These are phyloP conservation scores for Ameiurus melas DNA, from an alignment of 2,113 vertebrate species.

Conservation along the genomic window DNA sequence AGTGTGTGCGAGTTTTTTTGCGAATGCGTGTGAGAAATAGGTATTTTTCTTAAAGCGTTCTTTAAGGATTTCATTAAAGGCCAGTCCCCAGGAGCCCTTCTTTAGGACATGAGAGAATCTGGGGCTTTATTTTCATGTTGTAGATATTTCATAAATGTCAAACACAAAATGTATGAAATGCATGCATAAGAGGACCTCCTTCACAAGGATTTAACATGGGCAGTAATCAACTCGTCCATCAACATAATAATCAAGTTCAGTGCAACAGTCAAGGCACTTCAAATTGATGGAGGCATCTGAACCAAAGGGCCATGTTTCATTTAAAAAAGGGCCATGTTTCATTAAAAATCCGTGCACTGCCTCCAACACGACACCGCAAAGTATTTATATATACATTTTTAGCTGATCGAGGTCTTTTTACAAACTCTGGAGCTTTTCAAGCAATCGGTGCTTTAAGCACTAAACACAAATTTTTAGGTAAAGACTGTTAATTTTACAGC, in stretches of 20 bases:
- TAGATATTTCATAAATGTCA: conserved; percentile 43
- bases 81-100: conserved; percentile 6
- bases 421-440: conserved; percentile 3
- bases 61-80: conserved; percentile 15
- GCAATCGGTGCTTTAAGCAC: neutral
- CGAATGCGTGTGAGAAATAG: conserved; percentile 15
- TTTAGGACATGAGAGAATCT: neutral
- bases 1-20: neutral
- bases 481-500: neutral
- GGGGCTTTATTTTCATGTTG: neutral
- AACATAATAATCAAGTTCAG: conserved; percentile 37
- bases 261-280: conserved; percentile 29
- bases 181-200: conserved; percentile 9
- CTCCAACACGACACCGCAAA: neutral
- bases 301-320: conserved; percentile 26
- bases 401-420: conserved; percentile 7
- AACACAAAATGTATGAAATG: conserved; percentile 31
- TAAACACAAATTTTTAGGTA: neutral
- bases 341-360: conserved; percentile 16
- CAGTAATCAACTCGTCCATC: conserved; percentile 39
- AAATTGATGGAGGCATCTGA: conserved; percentile 32
- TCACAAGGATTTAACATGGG: conserved; percentile 22
- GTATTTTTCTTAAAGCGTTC: conserved; percentile 7
- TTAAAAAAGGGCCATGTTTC: conserved; percentile 27
- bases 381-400: neutral